Evolutionary conservation across 53 echinoderm and acorn worm species (phyloP), one percentile per base, ranked within the genome.

Genomic region (Astropecten irregularis): DNA sequence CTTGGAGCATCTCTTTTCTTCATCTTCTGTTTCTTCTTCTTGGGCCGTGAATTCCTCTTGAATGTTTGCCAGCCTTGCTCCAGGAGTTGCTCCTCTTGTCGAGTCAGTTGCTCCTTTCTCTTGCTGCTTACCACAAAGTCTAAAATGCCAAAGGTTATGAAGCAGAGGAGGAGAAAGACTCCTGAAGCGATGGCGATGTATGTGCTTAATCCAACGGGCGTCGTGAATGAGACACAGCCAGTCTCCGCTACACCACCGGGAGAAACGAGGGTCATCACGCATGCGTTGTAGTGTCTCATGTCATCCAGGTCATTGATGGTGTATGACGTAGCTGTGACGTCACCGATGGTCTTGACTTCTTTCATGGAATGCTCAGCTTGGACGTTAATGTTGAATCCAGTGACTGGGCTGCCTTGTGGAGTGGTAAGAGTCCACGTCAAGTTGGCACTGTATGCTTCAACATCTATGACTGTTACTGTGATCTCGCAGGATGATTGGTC

Each of bases 61-160:
- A 67, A 67, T 7, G 83, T 67, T 26, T 82, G 37, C 66, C 68
- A 82, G 0, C 83, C 66, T 48, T 54, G 54, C 51, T 68, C 66
- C 35, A 82, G 38, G 5, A 82, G 37, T 22, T 51, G 40, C 39
- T 15, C 40, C 29, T 52, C 37, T 49, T 25, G 30, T 15, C 52
- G 9, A 14, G 2, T 10, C 51, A 68, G 11, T 2, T 18, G 1
- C 38, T 33, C 49, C 39, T 50, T 67, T 13, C 68, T 53, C 44
- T 36, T 68, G 15, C 32, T 67, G n/a, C 52, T 33, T 16, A 67
- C 53, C 7, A 37, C 39, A 16, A 82, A 68, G 61, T 67, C 83
- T 16, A 68, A 53, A 37, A 82, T 27, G 40, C 66, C 68, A 62
- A 79, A 79, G 19, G 42, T 30, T 13, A 79, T 31, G 27, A 79